These are phyloP conservation scores for Actenoides hombroni DNA, from an alignment of 2,113 vertebrate species.

Conservation along the genomic window DNA sequence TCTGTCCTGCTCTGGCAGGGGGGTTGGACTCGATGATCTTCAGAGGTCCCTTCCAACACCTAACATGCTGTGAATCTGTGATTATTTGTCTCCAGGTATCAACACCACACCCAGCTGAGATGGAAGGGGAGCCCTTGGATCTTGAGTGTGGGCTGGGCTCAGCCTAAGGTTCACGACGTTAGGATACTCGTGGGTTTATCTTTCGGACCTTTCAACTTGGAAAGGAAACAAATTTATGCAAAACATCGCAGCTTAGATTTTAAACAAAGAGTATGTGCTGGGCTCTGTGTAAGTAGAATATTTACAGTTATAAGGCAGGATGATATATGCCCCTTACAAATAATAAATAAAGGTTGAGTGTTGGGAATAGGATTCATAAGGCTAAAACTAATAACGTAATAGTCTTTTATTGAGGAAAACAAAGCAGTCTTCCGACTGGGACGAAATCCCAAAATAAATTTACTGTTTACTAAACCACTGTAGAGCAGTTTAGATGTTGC, in stretches of 20 bases:
- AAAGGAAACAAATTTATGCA: slow-evolving; percentile 36
- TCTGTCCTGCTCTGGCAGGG: too few species aligned
- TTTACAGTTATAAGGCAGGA: slow-evolving; percentile 55
- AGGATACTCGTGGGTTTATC: not conserved
- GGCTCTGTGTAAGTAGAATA: slow-evolving; percentile 29
- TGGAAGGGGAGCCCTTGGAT: not conserved
- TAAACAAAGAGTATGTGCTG: slow-evolving; percentile 58
- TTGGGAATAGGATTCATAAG: slow-evolving; percentile 33
- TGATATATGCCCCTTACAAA: slow-evolving; percentile 55
- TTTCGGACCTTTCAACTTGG: slow-evolving; percentile 3
- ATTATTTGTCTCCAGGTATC: not conserved
- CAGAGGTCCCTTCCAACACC: too few species aligned
- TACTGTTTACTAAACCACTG: not conserved
- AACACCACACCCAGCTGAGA: not conserved
- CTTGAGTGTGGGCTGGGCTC: not conserved
- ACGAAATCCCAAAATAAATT: not conserved
- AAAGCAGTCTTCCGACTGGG: not conserved
- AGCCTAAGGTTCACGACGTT: rapidly evolving
- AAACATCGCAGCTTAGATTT: slow-evolving; percentile 44
- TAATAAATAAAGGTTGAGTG: slow-evolving; percentile 64
- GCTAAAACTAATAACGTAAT: slow-evolving; percentile 1
- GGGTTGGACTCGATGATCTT: too few species aligned
- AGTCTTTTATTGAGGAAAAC: slow-evolving; percentile 16
- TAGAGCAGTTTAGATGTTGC: not conserved
- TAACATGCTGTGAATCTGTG: too few species aligned